These are phyloP conservation scores for Cheiracanthium punctorium DNA, from an alignment of 2,888 invertebrate genomes.

Conservation along the genomic window DNA sequence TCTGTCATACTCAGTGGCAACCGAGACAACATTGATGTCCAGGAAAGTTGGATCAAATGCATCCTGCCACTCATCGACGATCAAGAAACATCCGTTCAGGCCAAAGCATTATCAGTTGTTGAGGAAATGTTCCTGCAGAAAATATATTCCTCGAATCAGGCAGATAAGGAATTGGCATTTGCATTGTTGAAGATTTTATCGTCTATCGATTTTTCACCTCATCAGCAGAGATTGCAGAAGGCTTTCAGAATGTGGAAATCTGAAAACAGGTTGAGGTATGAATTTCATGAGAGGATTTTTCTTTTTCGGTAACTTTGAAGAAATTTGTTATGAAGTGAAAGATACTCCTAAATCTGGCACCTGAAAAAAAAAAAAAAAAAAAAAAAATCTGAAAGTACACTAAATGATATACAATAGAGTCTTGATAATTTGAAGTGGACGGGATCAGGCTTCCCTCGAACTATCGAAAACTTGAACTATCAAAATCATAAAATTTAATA, in stretches of 20 bases:
- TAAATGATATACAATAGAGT: no score
- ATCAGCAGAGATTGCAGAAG: conserved; percentile 80
- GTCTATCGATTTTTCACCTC: conserved; percentile 77
- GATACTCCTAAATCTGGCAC: no score
- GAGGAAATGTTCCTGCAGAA: conserved; percentile 74
- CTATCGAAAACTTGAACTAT: no score
- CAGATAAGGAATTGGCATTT: conserved; percentile 79
- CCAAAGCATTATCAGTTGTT: conserved; percentile 77
- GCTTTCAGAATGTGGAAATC: conserved; percentile 78
- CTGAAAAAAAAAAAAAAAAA: no score
- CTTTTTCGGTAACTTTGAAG: no score
- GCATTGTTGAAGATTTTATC: conserved; percentile 79
- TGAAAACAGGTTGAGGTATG: conserved; percentile 74
- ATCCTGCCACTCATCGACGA: conserved; percentile 80
- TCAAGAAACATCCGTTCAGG: conserved; percentile 78
- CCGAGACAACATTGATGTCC: conserved; percentile 76
- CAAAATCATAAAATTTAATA: no score
- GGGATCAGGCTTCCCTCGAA: no score
- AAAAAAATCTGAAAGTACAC: no score
- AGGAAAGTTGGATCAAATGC: conserved; percentile 77
- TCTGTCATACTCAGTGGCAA: conserved; percentile 77
- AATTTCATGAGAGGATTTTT: no score
- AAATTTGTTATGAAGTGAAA: no score
- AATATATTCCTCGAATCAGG: conserved; percentile 34
- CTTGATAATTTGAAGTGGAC: no score